phyloP scores from a whole-genome alignment of 2,113 vertebrate genomes.

The Gobius niger region DNA sequence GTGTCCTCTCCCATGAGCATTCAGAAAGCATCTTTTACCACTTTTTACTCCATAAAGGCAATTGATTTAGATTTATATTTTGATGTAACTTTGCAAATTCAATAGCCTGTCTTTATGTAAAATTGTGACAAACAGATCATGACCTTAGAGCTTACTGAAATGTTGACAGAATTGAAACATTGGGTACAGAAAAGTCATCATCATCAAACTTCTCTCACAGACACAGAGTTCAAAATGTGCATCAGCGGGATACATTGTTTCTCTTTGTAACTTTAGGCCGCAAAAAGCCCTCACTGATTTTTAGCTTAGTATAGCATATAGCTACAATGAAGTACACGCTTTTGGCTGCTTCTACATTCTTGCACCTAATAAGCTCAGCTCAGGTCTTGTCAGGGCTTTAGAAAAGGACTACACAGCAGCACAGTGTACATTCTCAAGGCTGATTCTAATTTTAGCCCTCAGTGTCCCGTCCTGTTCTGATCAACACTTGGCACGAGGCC shows the following conservation, averaged over 20 bases:
- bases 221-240: too few species aligned
- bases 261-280: neutral
- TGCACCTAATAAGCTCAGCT: slow-evolving; percentile 13
- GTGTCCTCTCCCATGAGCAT: neutral
- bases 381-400: neutral
- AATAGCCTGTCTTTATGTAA: too few species aligned
- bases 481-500: slow-evolving; percentile 22
- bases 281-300: neutral
- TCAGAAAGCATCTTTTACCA: neutral
- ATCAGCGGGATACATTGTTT: neutral
- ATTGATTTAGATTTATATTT: too few species aligned
- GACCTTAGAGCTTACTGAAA: too few species aligned
- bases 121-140: too few species aligned
- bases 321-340: neutral
- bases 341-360: neutral
- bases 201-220: too few species aligned
- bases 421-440: neutral
- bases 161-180: too few species aligned
- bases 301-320: neutral
- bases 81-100: too few species aligned
- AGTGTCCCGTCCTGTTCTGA: slow-evolving; percentile 23
- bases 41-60: neutral
- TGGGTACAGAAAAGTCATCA: too few species aligned
- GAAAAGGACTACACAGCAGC: neutral
- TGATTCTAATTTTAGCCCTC: slow-evolving; percentile 32